These are phyloP conservation scores for Cryptomyrus ogoouensis DNA, from an alignment of 2,113 vertebrate species.

Conservation along the genomic window DNA sequence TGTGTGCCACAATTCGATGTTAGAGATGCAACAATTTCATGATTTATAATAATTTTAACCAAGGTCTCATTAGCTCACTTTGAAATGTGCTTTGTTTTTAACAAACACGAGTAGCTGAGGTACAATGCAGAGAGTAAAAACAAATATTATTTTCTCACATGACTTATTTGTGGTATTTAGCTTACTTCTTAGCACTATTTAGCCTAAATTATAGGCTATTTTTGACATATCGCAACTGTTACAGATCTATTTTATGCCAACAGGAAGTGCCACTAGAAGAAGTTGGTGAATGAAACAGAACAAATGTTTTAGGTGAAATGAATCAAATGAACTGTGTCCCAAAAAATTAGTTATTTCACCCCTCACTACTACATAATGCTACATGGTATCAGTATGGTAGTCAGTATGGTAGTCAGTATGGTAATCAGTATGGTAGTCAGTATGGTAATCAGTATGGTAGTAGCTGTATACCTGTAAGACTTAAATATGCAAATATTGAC, in stretches of 20 bases:
- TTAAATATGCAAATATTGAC: not conserved
- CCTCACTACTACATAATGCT: not conserved
- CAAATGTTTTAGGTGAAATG: not conserved
- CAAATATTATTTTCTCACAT: not conserved
- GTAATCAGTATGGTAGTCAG: too few relatives aligned
- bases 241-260: not conserved
- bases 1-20: not conserved
- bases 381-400: not conserved
- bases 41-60: not conserved
- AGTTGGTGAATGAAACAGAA: not conserved
- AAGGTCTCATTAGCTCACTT: not conserved
- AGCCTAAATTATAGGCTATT: not conserved
- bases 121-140: not conserved
- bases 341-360: not conserved
- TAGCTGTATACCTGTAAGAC: not conserved
- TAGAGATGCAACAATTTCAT: not conserved
- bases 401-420: too few relatives aligned
- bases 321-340: not conserved
- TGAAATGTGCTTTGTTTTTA: not conserved
- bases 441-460: too few relatives aligned
- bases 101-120: not conserved
- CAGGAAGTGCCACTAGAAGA: not conserved
- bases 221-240: not conserved
- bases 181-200: not conserved
- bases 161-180: not conserved